These are phyloP conservation scores for Betta splendens DNA, from an alignment of 2,797 vertebrate species.

Conservation along the genomic window DNA sequence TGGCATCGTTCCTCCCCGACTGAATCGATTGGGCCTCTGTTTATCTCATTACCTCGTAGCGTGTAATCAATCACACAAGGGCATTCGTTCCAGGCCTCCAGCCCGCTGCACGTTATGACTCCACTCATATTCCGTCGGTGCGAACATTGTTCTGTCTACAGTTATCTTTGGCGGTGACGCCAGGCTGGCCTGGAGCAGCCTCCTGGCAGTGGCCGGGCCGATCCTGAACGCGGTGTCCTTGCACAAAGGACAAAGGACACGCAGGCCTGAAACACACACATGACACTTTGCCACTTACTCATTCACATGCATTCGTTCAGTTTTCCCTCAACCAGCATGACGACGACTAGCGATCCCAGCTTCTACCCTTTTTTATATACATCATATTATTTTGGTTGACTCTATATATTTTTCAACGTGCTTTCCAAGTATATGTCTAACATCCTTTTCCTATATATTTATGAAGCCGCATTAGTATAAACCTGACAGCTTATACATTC, in stretches of 20 bases:
- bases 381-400: too few species aligned
- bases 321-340: too few species aligned
- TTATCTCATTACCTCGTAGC: slow-evolving; percentile 82
- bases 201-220: slow-evolving; percentile 51
- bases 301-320: too few species aligned
- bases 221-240: slow-evolving; percentile 34
- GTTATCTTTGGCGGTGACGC: slow-evolving; percentile 49
- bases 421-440: too few species aligned
- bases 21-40: slow-evolving; percentile 79
- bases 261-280: slow-evolving; percentile 9
- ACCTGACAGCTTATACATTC: too few species aligned
- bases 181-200: slow-evolving; percentile 34
- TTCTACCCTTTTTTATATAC: too few species aligned
- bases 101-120: slow-evolving; percentile 59
- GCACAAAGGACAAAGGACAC: slow-evolving; percentile 18
- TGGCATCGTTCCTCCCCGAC: slow-evolving; percentile 70
- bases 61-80: slow-evolving; percentile 80
- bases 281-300: not conserved
- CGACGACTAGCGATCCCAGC: too few species aligned
- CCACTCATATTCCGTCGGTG: slow-evolving; percentile 42
- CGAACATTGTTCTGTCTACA: slow-evolving; percentile 56
- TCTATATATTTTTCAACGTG: too few species aligned
- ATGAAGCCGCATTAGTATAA: too few species aligned
- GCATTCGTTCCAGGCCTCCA: slow-evolving; percentile 72
- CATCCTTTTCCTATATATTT: too few species aligned